Evolutionary conservation across 2,888 invertebrate species (phyloP).

Genomic region (Fragum fragum): DNA sequence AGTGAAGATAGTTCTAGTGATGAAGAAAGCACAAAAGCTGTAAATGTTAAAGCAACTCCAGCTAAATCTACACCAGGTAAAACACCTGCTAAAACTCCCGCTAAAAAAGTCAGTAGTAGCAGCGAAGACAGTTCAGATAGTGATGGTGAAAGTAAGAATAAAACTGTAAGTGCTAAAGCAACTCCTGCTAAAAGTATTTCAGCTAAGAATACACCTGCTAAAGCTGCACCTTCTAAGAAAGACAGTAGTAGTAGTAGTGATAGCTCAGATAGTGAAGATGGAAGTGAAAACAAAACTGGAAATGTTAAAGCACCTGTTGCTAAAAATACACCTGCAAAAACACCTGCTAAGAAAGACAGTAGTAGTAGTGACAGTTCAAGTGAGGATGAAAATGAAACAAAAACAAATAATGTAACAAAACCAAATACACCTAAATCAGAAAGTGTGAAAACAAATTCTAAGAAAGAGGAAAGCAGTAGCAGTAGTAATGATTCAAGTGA

Average conservation of each 20-base stretch:
- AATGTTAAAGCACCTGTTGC: not conserved
- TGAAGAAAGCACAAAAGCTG: constrained; percentile 37
- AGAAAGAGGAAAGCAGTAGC: not conserved
- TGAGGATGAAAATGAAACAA: constrained; percentile 18
- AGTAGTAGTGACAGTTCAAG: constrained; percentile 17
- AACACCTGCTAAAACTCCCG: constrained; percentile 14
- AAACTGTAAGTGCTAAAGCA: not conserved
- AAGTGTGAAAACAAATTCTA: constrained; percentile 56
- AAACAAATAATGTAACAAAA: constrained; percentile 39
- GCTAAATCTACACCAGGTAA: constrained; percentile 11
- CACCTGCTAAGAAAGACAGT: constrained; percentile 28
- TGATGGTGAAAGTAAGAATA: constrained; percentile 51
- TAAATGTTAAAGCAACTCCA: constrained; percentile 20
- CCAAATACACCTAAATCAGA: constrained; percentile 49
- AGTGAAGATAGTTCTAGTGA: constrained; percentile 50
- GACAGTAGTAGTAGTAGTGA: not conserved
- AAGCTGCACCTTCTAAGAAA: constrained; percentile 17
- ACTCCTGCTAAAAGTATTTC: not conserved
- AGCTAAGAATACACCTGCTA: not conserved
- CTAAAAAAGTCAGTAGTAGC: constrained; percentile 29
- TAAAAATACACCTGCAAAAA: not conserved
- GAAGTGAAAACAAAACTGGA: not conserved
- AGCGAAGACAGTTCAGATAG: constrained; percentile 56
- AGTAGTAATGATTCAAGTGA: not conserved
- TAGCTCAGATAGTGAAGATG: not conserved